These are phyloP conservation scores for Mus spretus DNA, from an alignment of 2,797 vertebrate genomes.

Conservation along the genomic window DNA sequence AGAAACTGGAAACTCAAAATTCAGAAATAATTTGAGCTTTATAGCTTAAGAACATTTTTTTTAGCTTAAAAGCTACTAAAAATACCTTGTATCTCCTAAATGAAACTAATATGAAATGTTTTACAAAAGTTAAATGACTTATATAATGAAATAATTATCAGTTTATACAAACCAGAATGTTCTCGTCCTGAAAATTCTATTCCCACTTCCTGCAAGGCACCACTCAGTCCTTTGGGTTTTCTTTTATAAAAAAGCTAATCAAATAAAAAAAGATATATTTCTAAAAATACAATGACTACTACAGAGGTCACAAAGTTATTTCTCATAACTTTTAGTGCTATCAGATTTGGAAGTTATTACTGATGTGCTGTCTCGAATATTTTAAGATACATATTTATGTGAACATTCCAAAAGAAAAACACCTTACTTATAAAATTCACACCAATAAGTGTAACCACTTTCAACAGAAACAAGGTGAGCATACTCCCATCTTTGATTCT, in stretches of 20 bases:
- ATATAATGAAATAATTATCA: conserved; percentile 66
- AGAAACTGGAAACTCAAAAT: conserved; percentile 37
- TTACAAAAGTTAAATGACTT: conserved; percentile 47
- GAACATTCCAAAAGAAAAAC: conserved; percentile 46
- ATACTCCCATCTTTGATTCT: background rate
- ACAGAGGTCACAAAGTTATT: conserved; percentile 32
- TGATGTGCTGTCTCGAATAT: conserved; percentile 5
- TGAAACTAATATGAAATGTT: conserved; percentile 10
- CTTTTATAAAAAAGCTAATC: conserved; percentile 94
- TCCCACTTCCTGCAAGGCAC: conserved; percentile 96
- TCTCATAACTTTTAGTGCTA: conserved; percentile 63
- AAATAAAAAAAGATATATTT: conserved; percentile 41
- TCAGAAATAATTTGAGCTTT: conserved; percentile 55
- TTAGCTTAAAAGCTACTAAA: conserved; percentile 31
- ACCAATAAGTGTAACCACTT: conserved; percentile 13
- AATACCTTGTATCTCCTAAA: conserved; percentile 45
- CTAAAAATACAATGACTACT: conserved; percentile 51
- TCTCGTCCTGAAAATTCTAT: conserved; percentile 95
- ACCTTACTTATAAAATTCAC: conserved; percentile 50
- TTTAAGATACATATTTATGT: conserved; percentile 46
- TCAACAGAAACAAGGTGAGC: conserved; percentile 52
- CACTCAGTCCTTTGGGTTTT: conserved; percentile 96
- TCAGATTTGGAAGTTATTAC: conserved; percentile 36
- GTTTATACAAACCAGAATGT: conserved; percentile 93
- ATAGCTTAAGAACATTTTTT: conserved; percentile 26